Base-by-base conservation (phyloP, 1,140 invertebrate genomes). In the Nomia melanderi region DNA sequence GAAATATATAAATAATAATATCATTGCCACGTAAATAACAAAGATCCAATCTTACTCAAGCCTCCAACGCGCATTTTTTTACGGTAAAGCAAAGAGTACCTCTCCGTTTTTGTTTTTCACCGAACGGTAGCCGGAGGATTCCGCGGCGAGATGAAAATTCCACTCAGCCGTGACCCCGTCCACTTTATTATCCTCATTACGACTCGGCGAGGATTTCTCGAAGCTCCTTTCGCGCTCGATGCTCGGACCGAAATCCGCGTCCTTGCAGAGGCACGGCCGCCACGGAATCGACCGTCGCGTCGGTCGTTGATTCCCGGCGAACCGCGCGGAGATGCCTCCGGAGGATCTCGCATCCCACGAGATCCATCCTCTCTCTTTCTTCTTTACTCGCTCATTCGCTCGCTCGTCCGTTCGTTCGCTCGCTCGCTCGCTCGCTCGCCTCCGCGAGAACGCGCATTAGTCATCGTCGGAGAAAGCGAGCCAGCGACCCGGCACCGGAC, bases 381-480 rank as follows among this genome's bases (percentile, higher is more conserved):
- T 20, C 11, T 14, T 57, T 5, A 17, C 27, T 23, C 27, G 39
- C 27, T 41, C 41, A n/a, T n/a, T 36, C 23, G 36, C 12, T 33
- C 36, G 59, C 25, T 11, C 4, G 29, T 20, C 31, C 20, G 17
- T 41, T 17, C 14, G 14, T n/a, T 36, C 23, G 36, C 12, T 33
- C 36, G 59, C 25, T 11, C 4, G 29, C n/a, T 41, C 20, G 17
- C 54, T 17, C 14, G 14, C 41, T 44, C 41, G 41, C 41, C 41
- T 44, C 14, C 14, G 41, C 67, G 39, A 14, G n/a, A 62, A 66
- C 39, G 47, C 25, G 60, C 53, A 75, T 75, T 75, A 75, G 72
- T 75, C 72, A 75, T 75, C 72, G 72, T 44, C 63, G 27, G 72
- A 57, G 72, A 75, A 75, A 75, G 63, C 72, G 36, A 54, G 47